These are phyloP conservation scores for Syngnathus floridae DNA, from an alignment of 2,113 vertebrate species.

Conservation along the genomic window DNA sequence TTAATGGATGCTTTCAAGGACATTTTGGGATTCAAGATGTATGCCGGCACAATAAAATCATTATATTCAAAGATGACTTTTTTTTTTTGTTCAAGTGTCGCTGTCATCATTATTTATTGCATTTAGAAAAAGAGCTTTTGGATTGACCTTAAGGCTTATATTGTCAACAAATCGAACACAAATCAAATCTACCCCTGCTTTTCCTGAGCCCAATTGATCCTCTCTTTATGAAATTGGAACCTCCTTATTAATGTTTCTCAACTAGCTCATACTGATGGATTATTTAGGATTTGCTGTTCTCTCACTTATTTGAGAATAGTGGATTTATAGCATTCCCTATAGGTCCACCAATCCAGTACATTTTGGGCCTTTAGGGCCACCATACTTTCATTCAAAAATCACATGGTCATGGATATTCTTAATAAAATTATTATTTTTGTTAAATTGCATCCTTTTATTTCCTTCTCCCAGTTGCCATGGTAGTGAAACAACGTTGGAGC, in stretches of 20 bases:
- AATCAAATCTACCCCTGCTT: not conserved
- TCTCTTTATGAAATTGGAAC: conserved; percentile 3
- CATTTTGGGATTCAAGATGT: not conserved
- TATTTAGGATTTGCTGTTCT: not conserved
- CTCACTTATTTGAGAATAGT: not conserved
- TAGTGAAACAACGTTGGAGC: not conserved
- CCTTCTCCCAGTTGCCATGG: not conserved
- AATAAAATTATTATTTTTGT: not conserved
- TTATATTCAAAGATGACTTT: not conserved
- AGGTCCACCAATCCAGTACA: not conserved
- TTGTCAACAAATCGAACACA: not conserved
- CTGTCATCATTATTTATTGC: not conserved
- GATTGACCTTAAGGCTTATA: not conserved
- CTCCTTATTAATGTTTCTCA: not conserved
- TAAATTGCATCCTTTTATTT: not conserved
- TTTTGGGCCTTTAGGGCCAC: not conserved
- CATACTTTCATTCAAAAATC: not conserved
- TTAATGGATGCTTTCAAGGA: too few species aligned
- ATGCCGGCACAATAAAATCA: not conserved
- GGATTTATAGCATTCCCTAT: not conserved
- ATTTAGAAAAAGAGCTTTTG: not conserved
- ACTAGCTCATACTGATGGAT: not conserved
- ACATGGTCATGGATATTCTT: too few species aligned
- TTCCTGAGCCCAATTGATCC: not conserved
- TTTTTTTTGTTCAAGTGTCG: not conserved